phyloP scores from a whole-genome alignment of 1,140 invertebrate genomes.

The Panulirus ornatus region DNA sequence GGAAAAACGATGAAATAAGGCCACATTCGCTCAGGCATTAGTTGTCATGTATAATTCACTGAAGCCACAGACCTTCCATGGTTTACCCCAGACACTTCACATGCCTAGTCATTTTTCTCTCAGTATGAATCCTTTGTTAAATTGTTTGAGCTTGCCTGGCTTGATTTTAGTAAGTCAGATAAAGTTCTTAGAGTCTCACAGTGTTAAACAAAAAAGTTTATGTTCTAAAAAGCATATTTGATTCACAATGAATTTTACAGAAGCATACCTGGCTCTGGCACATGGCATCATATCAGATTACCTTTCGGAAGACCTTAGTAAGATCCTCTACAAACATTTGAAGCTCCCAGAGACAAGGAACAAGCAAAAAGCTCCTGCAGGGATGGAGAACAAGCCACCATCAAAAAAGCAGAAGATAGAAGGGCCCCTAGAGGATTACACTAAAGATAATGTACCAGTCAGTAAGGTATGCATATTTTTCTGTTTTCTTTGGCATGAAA shows the following conservation, averaged over 20 bases:
- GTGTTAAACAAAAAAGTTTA: not conserved
- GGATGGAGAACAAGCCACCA: conserved; percentile 51
- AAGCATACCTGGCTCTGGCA: conserved; percentile 61
- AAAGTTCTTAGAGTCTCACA: not conserved
- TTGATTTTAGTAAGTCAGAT: no score
- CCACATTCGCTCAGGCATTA: no score
- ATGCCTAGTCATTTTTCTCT: no score
- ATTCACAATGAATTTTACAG: conserved; percentile 8
- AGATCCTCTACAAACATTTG: conserved; percentile 33
- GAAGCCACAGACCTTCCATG: no score
- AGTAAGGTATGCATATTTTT: conserved; percentile 60
- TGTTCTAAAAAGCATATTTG: not conserved
- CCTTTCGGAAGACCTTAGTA: conserved; percentile 41
- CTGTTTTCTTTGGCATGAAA: no score
- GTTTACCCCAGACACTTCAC: no score
- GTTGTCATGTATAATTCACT: no score
- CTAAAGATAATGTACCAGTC: conserved; percentile 20
- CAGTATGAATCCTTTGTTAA: no score
- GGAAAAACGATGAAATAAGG: no score
- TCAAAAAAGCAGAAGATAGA: conserved; percentile 59
- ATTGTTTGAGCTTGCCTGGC: no score
- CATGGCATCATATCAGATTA: conserved; percentile 73
- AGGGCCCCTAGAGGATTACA: conserved; percentile 67
- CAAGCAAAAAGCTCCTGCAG: conserved; percentile 51
- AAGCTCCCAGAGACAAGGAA: conserved; percentile 41